Evolutionary conservation across 2,113 vertebrate species (phyloP), one percentile per base, ranked within the genome.

Genomic region (Hipposideros armiger): DNA sequence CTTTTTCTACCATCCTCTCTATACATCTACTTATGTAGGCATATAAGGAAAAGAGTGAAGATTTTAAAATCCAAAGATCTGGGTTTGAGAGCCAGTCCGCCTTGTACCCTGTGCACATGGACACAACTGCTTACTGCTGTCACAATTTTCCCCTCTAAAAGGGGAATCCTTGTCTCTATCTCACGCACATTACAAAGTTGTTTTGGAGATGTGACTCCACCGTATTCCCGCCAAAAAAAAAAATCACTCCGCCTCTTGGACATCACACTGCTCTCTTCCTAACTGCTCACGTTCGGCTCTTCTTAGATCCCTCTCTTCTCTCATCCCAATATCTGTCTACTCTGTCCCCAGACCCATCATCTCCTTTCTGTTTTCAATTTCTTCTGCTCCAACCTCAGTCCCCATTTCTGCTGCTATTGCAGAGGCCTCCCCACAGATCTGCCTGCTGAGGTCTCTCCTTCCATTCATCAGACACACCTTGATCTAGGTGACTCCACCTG

Each of bases 281-380:
- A 28, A 32, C 1, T 26, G 20, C 17, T 73, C 32, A 4, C 1
- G 4, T 1, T 15, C 1, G 0, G 30, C 2, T 70, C 26, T 73
- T 36, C 50, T 19, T 20, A 45, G 73, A 20, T 6, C 66, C 30
- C 45, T 58, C n/a, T 56, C 62, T 62, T 11, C 15, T 56, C 36
- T 50, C 5, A 6, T 11, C 20, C 10, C 5, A 52, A 4, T 22
- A 20, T 28, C 62, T 45, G 7, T 67, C 13, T 7, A 17, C 45
- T 80, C 42, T 22, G 36, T 52, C 26, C 36, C 30, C 54, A 67
- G 9, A 11, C 22, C 15, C 3, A 0, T 76, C 30, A 26, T 26
- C 72, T 91, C 66, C 42, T 76, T 16, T 52, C 45, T 47, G 4
- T 52, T 56, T 54, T 52, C 30, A 76, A 36, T 42, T n/a, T 62